Evolutionary conservation across 2,797 vertebrate species (phyloP), one percentile per base, ranked within the genome.

Genomic region (Enteromius treurensis): DNA sequence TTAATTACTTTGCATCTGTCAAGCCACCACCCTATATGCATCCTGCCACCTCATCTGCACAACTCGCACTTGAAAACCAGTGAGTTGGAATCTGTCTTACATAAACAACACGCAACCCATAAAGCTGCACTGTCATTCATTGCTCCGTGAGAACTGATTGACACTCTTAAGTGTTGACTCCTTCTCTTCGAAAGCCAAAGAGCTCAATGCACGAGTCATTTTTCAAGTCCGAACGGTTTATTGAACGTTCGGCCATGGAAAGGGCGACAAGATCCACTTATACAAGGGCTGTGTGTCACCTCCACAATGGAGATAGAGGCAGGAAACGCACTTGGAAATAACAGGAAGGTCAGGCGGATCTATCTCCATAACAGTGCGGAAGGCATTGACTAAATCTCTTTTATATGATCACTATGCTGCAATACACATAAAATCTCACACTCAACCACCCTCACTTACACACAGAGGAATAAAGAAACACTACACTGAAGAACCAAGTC

Each of bases 1-100:
- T 90, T 91, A 92, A 93, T 93, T 91, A 93, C 88, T 90, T 84
- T 89, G 87, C 85, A 70, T 68, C 74, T 84, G 79, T 75, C 87
- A 85, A 64, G 55, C 42, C 40, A 67, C 3, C 37, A 64, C 51
- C 62, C 32, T 8, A 21, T 23, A 34, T 55, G 60, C 26, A 45
- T 21, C 47, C 19, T 62, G 58, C 68, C 60, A 42, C 58, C 21
- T 14, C 34, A 26, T 29, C 62, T 79, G 62, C 86, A 77, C 87
- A 81, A 84, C 73, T 71, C 82, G 65, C 71, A 80, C 81, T 81
- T 77, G 78, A 71, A 82, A 85, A 62, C 83, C 86, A 73, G 45
- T 29, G 4, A 67, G 47, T 68, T 7, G 42, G 42, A 71, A 82
- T 68, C 60, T n/a, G 29, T 37, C 75, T 79, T 75, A 64, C 62